phyloP scores from a whole-genome alignment of 2,113 vertebrate species.

The Chascanopsetta lugubris region DNA sequence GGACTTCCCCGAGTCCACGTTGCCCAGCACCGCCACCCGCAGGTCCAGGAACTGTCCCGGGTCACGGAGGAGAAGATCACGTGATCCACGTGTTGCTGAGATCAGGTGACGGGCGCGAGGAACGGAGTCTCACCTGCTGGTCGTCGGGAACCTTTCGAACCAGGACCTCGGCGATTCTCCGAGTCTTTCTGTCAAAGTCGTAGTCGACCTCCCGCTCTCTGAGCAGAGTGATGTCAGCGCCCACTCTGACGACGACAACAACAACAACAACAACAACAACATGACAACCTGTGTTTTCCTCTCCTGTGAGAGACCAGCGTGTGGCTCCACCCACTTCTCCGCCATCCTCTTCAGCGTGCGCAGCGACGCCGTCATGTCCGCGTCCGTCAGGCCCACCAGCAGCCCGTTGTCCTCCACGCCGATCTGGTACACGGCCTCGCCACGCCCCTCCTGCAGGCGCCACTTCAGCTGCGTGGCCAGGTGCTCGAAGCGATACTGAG shows the following conservation, averaged over 20 bases:
- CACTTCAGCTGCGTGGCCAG: constrained; percentile 98
- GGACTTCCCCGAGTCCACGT: constrained; percentile 96
- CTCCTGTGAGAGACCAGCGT: neutral
- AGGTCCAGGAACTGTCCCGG: constrained; percentile 90
- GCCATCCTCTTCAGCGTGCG: constrained; percentile 94
- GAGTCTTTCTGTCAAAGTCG: constrained; percentile 83
- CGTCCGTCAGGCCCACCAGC: constrained; percentile 91
- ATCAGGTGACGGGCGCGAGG: neutral
- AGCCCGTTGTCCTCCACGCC: constrained; percentile 96
- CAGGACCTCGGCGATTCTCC: constrained; percentile 94
- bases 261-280: neutral
- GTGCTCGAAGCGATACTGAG: constrained; percentile 95
- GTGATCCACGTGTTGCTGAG: neutral
- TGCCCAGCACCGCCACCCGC: constrained; percentile 94
- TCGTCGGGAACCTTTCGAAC: constrained; percentile 96
- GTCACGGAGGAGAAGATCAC: neutral
- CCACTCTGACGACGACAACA: constrained; percentile 82
- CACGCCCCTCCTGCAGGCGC: constrained; percentile 95
- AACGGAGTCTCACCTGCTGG: constrained; percentile 86
- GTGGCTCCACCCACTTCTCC: constrained; percentile 85
- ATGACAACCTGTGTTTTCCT: neutral
- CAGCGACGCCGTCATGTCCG: constrained; percentile 94
- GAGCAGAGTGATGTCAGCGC: constrained; percentile 93
- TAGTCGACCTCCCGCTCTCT: constrained; percentile 94
- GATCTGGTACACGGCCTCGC: constrained; percentile 96